Base-by-base conservation (phyloP, 2,113 vertebrate species). In the Catharus minimus region DNA sequence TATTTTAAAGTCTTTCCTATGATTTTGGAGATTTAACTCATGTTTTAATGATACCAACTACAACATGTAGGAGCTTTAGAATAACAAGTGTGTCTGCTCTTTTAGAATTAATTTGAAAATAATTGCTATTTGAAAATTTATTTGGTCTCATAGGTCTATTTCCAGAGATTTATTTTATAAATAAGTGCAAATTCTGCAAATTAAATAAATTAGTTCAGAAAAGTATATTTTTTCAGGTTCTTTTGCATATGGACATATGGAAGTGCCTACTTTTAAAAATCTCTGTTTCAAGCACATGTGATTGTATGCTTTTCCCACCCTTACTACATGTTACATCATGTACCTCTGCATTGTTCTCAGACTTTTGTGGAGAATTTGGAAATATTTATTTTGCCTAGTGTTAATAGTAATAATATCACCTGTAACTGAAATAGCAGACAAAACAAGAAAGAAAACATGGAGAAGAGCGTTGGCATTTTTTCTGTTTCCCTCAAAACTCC, bases 71-170 rank as follows among this genome's bases (percentile, higher is more conserved):
- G 39, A 64, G n/a, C 69, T 88, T 89, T 81, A 60, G 47, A 66
- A 58, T 15, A 74, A 23, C 24, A 79, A n/a, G 4, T 80, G 6
- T 39, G 10, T 62, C 66, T 64, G 16, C 38, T 86, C 18, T 67
- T 86, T 87, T 49, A 44, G 22, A 75, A 88, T 73, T 75, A 69
- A 82, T 8, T 86, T 68, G 24, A 91, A 82, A 71, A 69, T 41
- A 50, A 58, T 78, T 89, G 27, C 19, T 55, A 15, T 71, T 69
- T 92, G 20, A 81, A 90, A 78, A 84, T 28, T 17, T 58, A 49
- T 22, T 53, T 74, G 9, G 18, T 65, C 6, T 80, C 19, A 47
- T 21, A 32, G n/a, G 15, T 82, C 6, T 78, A 11, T 89, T 72
- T 80, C 13, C 52, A 52, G 60, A 57, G 17, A 57, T 55, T 56